These are phyloP conservation scores for Colistium nudipinnis DNA, from an alignment of 2,113 vertebrate genomes.

Conservation along the genomic window DNA sequence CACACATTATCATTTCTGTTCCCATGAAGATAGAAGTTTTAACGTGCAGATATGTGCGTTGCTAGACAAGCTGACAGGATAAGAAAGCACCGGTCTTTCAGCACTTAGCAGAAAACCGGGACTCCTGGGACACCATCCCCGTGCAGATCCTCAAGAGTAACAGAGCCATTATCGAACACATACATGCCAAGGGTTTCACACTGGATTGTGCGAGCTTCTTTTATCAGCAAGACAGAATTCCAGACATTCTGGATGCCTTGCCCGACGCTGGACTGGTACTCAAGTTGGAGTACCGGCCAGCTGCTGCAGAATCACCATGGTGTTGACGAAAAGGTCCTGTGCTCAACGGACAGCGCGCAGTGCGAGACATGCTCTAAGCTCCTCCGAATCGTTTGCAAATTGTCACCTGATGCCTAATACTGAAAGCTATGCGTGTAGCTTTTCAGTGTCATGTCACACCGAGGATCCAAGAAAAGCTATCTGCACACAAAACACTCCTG, in stretches of 20 bases:
- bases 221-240: constrained; percentile 56
- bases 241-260: constrained; percentile 31
- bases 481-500: neutral
- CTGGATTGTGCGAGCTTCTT: constrained; percentile 20
- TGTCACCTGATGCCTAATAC: constrained; percentile 9
- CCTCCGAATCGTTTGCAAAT: constrained; percentile 31
- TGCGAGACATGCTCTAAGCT: neutral
- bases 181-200: constrained; percentile 48
- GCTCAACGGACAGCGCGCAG: neutral
- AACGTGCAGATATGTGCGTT: constrained; percentile 12
- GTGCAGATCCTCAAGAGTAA: constrained; percentile 39
- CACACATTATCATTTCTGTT: constrained; percentile 28
- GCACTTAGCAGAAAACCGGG: constrained; percentile 12
- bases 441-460: constrained; percentile 17
- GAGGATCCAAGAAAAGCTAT: neutral
- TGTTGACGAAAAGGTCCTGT: constrained; percentile 12
- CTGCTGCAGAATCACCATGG: neutral
- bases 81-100: constrained; percentile 34
- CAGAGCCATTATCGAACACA: constrained; percentile 46
- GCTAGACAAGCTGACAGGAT: constrained; percentile 36
- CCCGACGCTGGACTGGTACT: constrained; percentile 43
- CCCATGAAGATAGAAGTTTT: constrained; percentile 16
- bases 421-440: neutral
- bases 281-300: too few species aligned
- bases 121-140: constrained; percentile 17